These are phyloP conservation scores for Hirtodrosophila confusa DNA, from an alignment of 2,888 invertebrate genomes.

Conservation along the genomic window DNA sequence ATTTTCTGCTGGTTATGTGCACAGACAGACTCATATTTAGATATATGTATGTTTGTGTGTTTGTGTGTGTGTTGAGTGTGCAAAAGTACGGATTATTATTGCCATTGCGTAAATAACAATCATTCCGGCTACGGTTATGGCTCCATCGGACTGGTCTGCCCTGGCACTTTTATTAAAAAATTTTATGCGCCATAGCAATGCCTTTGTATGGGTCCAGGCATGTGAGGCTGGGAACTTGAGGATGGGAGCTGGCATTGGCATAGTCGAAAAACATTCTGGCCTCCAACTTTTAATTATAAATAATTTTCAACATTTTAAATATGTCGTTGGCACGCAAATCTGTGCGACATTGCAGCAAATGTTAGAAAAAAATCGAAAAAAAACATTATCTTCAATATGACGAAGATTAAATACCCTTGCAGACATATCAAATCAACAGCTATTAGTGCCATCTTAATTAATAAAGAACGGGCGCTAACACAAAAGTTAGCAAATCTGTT, in stretches of 20 bases:
- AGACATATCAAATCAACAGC: too few species aligned
- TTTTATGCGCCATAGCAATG: conserved; percentile 37
- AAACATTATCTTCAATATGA: not conserved
- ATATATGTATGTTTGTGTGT: conserved; percentile 17
- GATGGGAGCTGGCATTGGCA: conserved; percentile 39
- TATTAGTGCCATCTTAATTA: too few species aligned
- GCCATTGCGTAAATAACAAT: conserved; percentile 81
- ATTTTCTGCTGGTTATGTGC: conserved; percentile 53
- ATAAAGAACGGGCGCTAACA: too few species aligned
- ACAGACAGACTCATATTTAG: conserved; percentile 42
- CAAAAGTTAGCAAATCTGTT: too few species aligned
- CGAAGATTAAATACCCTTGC: conserved; percentile 18
- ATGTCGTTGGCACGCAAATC: conserved; percentile 79
- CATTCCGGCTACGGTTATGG: conserved; percentile 61
- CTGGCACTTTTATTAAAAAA: conserved; percentile 70
- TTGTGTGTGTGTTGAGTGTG: conserved; percentile 34
- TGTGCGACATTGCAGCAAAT: conserved; percentile 68
- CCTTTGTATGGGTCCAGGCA: conserved; percentile 8
- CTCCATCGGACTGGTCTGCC: conserved; percentile 30
- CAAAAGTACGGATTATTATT: conserved; percentile 75
- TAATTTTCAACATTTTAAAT: conserved; percentile 80
- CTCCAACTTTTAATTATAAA: conserved; percentile 80
- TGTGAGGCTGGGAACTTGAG: not conserved
- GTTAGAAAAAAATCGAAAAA: conserved; percentile 36
- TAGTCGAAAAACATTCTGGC: conserved; percentile 67